Evolutionary conservation across 2,797 vertebrate species (phyloP).

Genomic region (Silurus lanzhouensis): DNA sequence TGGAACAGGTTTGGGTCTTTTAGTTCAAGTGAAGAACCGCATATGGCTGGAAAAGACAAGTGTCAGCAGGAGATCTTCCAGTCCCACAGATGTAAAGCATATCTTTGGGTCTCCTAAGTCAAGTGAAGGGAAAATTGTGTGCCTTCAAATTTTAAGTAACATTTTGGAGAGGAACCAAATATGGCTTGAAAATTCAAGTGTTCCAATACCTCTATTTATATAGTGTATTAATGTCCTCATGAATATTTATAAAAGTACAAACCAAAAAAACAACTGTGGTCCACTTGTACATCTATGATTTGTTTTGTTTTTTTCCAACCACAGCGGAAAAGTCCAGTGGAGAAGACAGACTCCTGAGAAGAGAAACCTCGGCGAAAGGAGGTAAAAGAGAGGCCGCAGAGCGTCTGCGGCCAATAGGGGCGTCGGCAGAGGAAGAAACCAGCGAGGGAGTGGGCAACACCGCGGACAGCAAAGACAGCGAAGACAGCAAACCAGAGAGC

Average conservation of each 20-base stretch:
- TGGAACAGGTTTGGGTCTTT: too few relatives aligned
- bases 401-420: constrained; percentile 74
- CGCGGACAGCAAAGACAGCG: constrained; percentile 38
- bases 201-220: too few relatives aligned
- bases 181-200: too few relatives aligned
- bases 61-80: too few relatives aligned
- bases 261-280: neutral
- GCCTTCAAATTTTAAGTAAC: too few relatives aligned
- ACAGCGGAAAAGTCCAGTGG: constrained; percentile 66
- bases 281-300: neutral
- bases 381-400: constrained; percentile 63
- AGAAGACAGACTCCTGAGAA: constrained; percentile 69
- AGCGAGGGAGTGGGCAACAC: constrained; percentile 59
- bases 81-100: too few relatives aligned
- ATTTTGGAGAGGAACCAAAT: too few relatives aligned
- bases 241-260: neutral
- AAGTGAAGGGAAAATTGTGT: too few relatives aligned
- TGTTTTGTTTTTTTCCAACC: neutral
- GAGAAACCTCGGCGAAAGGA: constrained; percentile 60
- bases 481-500: constrained; percentile 24
- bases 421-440: constrained; percentile 70
- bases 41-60: too few relatives aligned
- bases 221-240: too few relatives aligned
- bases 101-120: too few relatives aligned
- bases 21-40: too few relatives aligned